Conservation (phyloP, 2,797 vertebrate species). For the Parauchenoglanis punctatus region DNA sequence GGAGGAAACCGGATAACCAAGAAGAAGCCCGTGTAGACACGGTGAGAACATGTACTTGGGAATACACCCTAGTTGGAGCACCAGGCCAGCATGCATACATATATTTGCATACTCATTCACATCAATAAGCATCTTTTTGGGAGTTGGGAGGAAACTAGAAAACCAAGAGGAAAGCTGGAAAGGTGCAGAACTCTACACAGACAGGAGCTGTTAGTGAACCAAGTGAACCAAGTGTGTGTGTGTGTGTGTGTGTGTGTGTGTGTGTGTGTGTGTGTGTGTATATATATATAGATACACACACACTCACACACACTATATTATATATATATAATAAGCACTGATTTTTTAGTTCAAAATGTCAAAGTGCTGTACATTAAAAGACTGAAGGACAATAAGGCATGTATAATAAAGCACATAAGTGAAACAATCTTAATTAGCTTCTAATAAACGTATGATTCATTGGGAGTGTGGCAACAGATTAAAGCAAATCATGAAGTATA, state of each 20-base stretch:
- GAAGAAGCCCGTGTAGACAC: not conserved
- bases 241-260: too few relatives aligned
- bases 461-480: not conserved
- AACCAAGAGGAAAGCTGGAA: not conserved
- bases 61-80: not conserved
- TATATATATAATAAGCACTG: not conserved
- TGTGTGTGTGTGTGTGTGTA: too few relatives aligned
- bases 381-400: not conserved
- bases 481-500: not conserved
- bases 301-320: not conserved
- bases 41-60: not conserved
- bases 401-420: not conserved
- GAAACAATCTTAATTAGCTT: not conserved
- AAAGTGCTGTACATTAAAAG: not conserved
- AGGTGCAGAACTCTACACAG: not conserved
- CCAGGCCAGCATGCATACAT: not conserved
- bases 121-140: not conserved
- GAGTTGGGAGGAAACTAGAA: not conserved
- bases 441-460: not conserved
- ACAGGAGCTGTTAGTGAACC: not conserved
- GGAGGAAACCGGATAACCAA: not conserved
- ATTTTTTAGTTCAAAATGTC: not conserved
- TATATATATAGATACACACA: too few relatives aligned
- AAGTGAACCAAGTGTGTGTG: too few relatives aligned
- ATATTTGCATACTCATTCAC: not conserved